Evolutionary conservation across 2,888 invertebrate species (phyloP).

Genomic region (Choristoneura rosaceana): DNA sequence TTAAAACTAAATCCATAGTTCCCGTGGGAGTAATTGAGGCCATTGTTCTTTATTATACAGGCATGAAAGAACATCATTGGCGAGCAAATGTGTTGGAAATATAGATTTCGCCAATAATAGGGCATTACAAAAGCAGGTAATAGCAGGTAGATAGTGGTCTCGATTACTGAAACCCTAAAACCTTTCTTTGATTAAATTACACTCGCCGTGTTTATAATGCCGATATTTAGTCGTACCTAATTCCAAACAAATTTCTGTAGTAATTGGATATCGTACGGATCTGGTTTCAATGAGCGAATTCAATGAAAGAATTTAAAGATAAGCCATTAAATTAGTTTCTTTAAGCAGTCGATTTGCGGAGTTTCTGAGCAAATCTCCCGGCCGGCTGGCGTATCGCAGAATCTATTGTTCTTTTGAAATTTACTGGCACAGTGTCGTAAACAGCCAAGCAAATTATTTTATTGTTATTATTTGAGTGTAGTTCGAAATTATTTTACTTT

Average conservation of each 20-base stretch:
- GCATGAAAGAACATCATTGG: too few species aligned
- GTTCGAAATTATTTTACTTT: too few species aligned
- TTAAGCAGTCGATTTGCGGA: slow-evolving; percentile 27
- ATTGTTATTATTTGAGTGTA: not conserved
- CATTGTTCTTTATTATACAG: too few species aligned
- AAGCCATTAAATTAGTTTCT: slow-evolving; percentile 15
- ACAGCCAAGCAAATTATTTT: slow-evolving; percentile 4
- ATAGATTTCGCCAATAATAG: not conserved
- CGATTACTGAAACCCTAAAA: not conserved
- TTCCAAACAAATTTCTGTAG: not conserved
- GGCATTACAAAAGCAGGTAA: not conserved
- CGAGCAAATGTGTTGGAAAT: too few species aligned
- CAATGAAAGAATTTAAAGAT: slow-evolving; percentile 3
- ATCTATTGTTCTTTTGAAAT: slow-evolving; percentile 37
- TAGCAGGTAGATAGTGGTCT: not conserved
- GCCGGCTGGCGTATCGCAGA: slow-evolving; percentile 7
- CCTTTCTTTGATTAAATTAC: not conserved
- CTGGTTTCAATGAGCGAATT: not conserved
- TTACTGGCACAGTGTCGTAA: slow-evolving; percentile 25
- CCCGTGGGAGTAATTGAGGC: too few species aligned
- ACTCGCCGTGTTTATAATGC: not conserved
- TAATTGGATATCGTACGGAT: not conserved
- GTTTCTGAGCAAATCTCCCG: slow-evolving; percentile 34
- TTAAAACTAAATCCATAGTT: too few species aligned
- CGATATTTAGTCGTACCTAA: not conserved